Conservation (phyloP, 2,888 invertebrate genomes). For the Chelonus formosanus region DNA sequence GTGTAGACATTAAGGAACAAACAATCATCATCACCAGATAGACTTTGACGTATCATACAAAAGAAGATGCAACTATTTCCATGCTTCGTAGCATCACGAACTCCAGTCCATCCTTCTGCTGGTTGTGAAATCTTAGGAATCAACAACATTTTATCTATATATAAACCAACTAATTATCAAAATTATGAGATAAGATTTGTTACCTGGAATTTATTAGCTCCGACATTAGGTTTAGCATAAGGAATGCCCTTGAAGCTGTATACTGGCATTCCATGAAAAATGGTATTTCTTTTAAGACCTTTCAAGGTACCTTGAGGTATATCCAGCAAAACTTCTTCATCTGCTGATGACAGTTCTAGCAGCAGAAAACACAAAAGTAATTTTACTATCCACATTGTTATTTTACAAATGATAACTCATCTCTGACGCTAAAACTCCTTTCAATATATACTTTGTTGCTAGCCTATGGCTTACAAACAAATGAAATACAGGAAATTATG, state of each 20-base stretch:
- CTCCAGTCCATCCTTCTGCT: slow-evolving; percentile 55
- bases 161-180: neutral
- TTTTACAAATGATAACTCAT: slow-evolving; percentile 23
- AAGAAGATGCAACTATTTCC: slow-evolving; percentile 51
- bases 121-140: slow-evolving; percentile 45
- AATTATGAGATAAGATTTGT: slow-evolving; percentile 22
- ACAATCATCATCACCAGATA: slow-evolving; percentile 57
- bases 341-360: slow-evolving; percentile 36
- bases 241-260: slow-evolving; percentile 60
- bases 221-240: slow-evolving; percentile 54
- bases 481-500: slow-evolving; percentile 43
- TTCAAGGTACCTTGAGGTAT: slow-evolving; percentile 54
- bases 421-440: neutral
- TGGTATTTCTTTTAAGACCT: slow-evolving; percentile 51
- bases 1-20: slow-evolving; percentile 57
- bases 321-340: slow-evolving; percentile 51
- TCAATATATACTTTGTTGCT: slow-evolving; percentile 38
- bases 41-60: slow-evolving; percentile 48
- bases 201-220: slow-evolving; percentile 53
- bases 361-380: slow-evolving; percentile 42
- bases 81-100: slow-evolving; percentile 54
- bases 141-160: neutral
- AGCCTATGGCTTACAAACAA: slow-evolving; percentile 29
- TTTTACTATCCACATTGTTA: slow-evolving; percentile 47
- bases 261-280: slow-evolving; percentile 46